Evolutionary conservation across 2,888 invertebrate genomes (phyloP), one percentile per base, ranked within the genome.

Genomic region (Ormyrus nitidulus): DNA sequence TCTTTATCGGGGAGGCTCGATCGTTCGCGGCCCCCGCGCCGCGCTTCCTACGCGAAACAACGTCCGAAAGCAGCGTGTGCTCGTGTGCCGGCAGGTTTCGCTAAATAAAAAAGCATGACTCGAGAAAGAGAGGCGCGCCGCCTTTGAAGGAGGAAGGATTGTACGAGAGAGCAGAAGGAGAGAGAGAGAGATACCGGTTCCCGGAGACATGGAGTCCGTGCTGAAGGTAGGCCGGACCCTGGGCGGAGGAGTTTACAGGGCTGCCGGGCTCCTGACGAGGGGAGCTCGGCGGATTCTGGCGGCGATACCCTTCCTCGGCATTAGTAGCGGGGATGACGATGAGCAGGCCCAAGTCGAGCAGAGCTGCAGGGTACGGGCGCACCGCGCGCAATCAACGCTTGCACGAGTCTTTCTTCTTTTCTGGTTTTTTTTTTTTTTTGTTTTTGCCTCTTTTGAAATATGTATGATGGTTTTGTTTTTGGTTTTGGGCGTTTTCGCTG

Each of bases 151-250:
- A 66, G 19, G 34, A 2, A 34, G 34, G 34, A 34, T 34, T 11
- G 10, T 13, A 5, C 51, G 54, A 73, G 34, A 34, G 34, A 34
- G 9, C 5, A 53, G 19, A 71, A 51, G 9, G 56, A 46, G 59
- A 56, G 10, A 44, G 49, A 74, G 48, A 56, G 19, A 68, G 48
- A 34, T 2, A 34, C 34, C 34, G 34, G 34, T 34, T 34, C 34
- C 34, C 34, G 34, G 34, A 34, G 34, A 51, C 19, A 90, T 90
- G 90, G 90, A 90, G 83, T 87, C 89, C 59, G 84, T 90, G 84
- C 84, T 87, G 84, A 89, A 85, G 84, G 88, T 87, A 81, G 88
- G 90, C 73, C 89, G 89, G 84, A 86, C 85, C 81, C 84, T 90
- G 80, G 83, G 88, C 82, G 86, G 84, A 79, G 89, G 89, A 79